A percentile compares a stretch with the other conserved stretches of the same genome.
These are phyloP conservation scores for Hirtodrosophila cameraria DNA, from an alignment of 2,888 invertebrate species.

Conservation along the genomic window DNA sequence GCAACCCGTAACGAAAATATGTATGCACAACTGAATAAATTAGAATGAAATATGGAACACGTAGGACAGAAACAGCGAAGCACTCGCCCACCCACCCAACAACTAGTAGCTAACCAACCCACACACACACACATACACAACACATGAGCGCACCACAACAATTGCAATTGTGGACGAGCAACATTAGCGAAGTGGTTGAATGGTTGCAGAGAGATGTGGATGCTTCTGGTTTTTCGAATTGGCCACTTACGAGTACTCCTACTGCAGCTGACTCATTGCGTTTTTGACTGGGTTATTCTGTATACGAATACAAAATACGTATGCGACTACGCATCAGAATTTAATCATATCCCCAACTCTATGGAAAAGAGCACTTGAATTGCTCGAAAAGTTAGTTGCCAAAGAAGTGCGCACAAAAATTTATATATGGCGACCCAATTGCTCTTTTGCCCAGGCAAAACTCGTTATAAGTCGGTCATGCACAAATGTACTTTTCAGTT, in stretches of 20 bases:
- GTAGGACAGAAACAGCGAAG: slow-evolving; percentile 57
- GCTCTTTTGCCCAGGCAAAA: slow-evolving; percentile 9
- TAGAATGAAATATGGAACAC: slow-evolving; percentile 79
- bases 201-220: slow-evolving; percentile 3
- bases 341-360: slow-evolving; percentile 65
- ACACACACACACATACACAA: slow-evolving; percentile 21
- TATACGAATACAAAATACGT: too few species aligned
- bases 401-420: slow-evolving; percentile 11
- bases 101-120: slow-evolving; percentile 4
- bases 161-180: slow-evolving; percentile 41
- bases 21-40: slow-evolving; percentile 79
- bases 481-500: slow-evolving; percentile 27
- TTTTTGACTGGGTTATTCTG: slow-evolving; percentile 13
- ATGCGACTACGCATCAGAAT: slow-evolving; percentile 58
- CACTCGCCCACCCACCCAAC: background rate
- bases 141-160: slow-evolving; percentile 59
- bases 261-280: slow-evolving; percentile 67
- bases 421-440: slow-evolving; percentile 49
- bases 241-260: slow-evolving; percentile 35
- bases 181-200: slow-evolving; percentile 48
- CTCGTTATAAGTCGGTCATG: slow-evolving; percentile 40
- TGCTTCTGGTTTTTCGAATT: slow-evolving; percentile 3
- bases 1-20: slow-evolving; percentile 77
- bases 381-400: slow-evolving; percentile 20
- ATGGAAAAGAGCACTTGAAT: slow-evolving; percentile 42